Evolutionary conservation across 2,888 invertebrate genomes (phyloP).

Genomic region (Agrenia bidenticulata): DNA sequence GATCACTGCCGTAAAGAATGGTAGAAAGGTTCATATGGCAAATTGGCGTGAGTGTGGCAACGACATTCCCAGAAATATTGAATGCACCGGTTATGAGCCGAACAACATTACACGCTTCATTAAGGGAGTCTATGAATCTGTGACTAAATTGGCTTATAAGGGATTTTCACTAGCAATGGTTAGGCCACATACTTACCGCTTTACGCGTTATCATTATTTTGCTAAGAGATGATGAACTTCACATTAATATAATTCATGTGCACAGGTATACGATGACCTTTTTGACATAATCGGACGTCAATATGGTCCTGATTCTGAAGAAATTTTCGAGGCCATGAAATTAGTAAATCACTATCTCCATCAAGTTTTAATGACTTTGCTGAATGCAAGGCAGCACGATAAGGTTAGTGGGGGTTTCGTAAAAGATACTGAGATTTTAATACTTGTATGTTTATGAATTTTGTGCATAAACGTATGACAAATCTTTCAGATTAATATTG

Average conservation of each 20-base stretch:
- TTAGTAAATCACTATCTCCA: not conserved
- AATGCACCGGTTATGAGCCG: slow-evolving; percentile 46
- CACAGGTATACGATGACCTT: slow-evolving; percentile 54
- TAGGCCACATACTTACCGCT: no score
- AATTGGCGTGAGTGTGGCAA: slow-evolving; percentile 54
- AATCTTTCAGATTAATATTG: slow-evolving; percentile 54
- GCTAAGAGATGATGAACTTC: no score
- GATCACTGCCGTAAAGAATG: slow-evolving; percentile 54
- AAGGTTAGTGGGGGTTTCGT: slow-evolving; percentile 11
- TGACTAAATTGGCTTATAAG: slow-evolving; percentile 41
- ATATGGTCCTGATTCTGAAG: slow-evolving; percentile 54
- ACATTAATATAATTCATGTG: no score
- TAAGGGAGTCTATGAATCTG: slow-evolving; percentile 45
- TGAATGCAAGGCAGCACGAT: no score
- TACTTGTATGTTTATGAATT: not conserved
- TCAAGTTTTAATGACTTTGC: not conserved
- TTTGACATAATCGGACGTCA: slow-evolving; percentile 55
- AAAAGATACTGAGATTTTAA: not conserved
- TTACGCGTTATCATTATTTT: no score
- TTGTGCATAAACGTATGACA: not conserved
- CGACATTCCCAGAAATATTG: slow-evolving; percentile 48
- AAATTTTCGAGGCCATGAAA: slow-evolving; percentile 39
- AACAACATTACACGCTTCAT: slow-evolving; percentile 34
- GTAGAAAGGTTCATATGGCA: slow-evolving; percentile 46
- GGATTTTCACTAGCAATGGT: slow-evolving; percentile 52